Evolutionary conservation across 92 coral and sea anemone species (phyloP).

Genomic region (Epizoanthus scotinus): DNA sequence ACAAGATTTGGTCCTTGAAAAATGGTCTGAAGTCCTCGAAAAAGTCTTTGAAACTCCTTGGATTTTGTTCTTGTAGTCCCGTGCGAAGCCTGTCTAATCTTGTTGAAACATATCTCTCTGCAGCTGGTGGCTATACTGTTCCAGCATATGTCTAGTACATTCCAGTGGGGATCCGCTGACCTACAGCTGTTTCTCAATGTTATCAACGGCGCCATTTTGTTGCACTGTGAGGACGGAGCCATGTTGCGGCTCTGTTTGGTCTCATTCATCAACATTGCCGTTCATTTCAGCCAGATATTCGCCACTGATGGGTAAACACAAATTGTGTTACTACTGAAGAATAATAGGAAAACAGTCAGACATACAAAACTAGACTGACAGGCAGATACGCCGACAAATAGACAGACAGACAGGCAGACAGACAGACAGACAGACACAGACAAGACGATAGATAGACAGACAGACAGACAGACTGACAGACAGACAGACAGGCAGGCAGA

Average conservation of each 20-base stretch:
- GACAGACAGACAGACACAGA: background rate
- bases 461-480: background rate
- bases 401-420: background rate
- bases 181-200: slow-evolving; percentile 92
- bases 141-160: slow-evolving; percentile 86
- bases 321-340: background rate
- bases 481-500: background rate
- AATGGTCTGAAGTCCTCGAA: too few relatives aligned
- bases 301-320: slow-evolving; percentile 88
- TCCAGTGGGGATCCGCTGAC: slow-evolving; percentile 98
- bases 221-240: slow-evolving; percentile 96
- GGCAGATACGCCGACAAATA: background rate
- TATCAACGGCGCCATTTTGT: slow-evolving; percentile 89
- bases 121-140: slow-evolving; percentile 87
- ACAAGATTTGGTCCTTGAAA: too few relatives aligned
- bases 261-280: slow-evolving; percentile 83
- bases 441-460: background rate
- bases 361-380: background rate
- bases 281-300: slow-evolving; percentile 90
- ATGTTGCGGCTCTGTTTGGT: slow-evolving; percentile 92
- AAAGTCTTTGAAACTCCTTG: too few relatives aligned
- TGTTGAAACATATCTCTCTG: slow-evolving; percentile 2
- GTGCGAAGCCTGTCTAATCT: too few relatives aligned
- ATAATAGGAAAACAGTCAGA: background rate
- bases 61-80: too few relatives aligned